These are phyloP conservation scores for Lophura nycthemera DNA, from an alignment of 2,113 vertebrate genomes.

Conservation along the genomic window DNA sequence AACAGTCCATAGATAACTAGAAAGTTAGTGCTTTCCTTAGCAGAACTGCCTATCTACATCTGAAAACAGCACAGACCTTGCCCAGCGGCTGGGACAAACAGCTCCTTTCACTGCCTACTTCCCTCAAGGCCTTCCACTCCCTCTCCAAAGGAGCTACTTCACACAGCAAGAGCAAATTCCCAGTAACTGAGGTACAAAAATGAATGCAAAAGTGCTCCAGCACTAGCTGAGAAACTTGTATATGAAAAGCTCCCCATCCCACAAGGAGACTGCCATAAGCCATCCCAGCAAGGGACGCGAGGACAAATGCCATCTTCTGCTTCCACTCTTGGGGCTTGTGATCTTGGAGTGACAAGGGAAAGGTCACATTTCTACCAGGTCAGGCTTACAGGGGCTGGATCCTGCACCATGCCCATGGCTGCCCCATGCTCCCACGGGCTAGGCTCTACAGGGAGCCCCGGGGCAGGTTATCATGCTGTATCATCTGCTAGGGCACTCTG, in stretches of 20 bases:
- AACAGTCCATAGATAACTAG: conserved; percentile 9
- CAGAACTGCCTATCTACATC: conserved; percentile 8
- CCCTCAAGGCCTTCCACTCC: neutral
- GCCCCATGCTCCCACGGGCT: neutral
- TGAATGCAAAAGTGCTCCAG: neutral
- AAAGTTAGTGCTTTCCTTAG: neutral
- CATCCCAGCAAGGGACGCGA: neutral
- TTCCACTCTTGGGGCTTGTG: neutral
- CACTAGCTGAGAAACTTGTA: neutral
- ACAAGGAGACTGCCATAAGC: neutral
- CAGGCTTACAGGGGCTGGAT: neutral
- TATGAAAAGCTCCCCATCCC: rapidly evolving
- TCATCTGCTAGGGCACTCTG: neutral
- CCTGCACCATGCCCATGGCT: neutral
- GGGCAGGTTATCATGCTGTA: rapidly evolving
- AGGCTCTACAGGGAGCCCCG: rapidly evolving
- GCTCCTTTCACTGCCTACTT: conserved; percentile 26
- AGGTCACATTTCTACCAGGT: neutral
- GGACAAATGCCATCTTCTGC: neutral
- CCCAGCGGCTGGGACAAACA: neutral
- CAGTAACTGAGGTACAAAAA: conserved; percentile 8
- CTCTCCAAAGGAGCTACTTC: neutral
- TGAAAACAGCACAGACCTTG: conserved; percentile 40
- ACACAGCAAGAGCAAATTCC: conserved; percentile 16
- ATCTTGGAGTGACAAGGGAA: neutral